Percentiles rank a stretch among this genome's conserved stretches.
These are phyloP conservation scores for Megathymus violae DNA, from an alignment of 1,140 invertebrate genomes.

Conservation along the genomic window DNA sequence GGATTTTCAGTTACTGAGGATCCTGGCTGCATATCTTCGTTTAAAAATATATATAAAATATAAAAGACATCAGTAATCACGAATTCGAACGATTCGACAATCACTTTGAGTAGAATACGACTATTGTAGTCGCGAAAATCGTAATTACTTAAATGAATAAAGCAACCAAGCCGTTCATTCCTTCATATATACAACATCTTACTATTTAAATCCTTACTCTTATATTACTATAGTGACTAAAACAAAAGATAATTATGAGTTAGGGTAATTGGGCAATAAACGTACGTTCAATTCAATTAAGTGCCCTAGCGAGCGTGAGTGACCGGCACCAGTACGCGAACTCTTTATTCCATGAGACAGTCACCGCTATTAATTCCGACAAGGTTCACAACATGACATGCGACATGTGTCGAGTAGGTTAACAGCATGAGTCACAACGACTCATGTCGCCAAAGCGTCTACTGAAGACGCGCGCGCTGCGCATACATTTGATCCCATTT, in stretches of 20 bases:
- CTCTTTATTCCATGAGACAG: background rate
- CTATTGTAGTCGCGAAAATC: no score
- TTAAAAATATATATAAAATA: no score
- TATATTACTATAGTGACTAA: no score
- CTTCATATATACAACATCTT: no score
- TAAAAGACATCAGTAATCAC: no score
- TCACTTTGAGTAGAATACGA: no score
- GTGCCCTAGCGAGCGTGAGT: background rate
- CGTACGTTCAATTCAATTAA: background rate
- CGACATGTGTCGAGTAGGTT: conserved; percentile 15
- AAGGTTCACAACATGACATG: conserved; percentile 5
- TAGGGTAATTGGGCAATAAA: background rate
- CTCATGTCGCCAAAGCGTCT: conserved; percentile 30
- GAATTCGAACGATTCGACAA: no score
- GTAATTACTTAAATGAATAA: no score
- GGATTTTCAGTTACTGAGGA: no score
- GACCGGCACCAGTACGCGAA: background rate
- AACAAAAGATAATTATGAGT: background rate
- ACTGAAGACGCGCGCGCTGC: conserved; percentile 10
- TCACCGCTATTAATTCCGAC: conserved; percentile 10
- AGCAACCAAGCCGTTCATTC: no score
- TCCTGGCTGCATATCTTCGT: no score
- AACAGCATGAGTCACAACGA: conserved; percentile 27
- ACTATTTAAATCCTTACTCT: no score
- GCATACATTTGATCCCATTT: conserved; percentile 17